Base-by-base conservation (phyloP, 1,140 invertebrate species). In the Monochamus saltuarius region DNA sequence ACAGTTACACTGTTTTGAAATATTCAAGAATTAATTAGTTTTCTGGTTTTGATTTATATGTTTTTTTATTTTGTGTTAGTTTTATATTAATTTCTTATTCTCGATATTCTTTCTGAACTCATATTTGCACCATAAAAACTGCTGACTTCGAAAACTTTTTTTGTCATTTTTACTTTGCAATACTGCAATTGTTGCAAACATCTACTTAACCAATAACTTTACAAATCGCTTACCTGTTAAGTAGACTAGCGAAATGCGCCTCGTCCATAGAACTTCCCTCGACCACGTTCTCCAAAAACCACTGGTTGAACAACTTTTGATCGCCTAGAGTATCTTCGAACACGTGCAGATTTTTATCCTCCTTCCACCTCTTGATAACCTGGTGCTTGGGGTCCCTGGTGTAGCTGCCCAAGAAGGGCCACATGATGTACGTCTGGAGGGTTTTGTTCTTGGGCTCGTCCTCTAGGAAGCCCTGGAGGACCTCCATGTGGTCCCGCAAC, bases 401-500 rank as follows among this genome's bases (percentile, higher is more conserved):
- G 42, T 61, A 64, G 16, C 62, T 60, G 1, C 65, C 61, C 10
- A 76, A 59, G 53, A 70, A 76, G 1, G 74, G 73, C 73, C 74
- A 76, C 56, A 75, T 71, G 6, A 76, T 68, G 50, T 67, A 76
- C 34, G 60, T 63, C 43, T 75, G 56, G 2, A 74, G 56, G 22
- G 22, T 29, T 19, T 62, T 37, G 35, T 66, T 46, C 7, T 57
- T 29, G 1, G 43, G 50, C 3, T 63, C 40, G 7, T 42, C 13
- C 4, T 56, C 46, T 4, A 69, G 37, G 11, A 63, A 17, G 8
- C 61, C 54, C 57, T 70, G 38, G 8, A 77, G 58, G 9, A 77
- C 65, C 56, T 77, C 75, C 6, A 72, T 35, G 47, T 77, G 75
- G 52, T 76, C 75, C 8, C 74, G 58, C 2, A 77, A 61, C 49